A percentile compares a stretch with the other conserved stretches of the same genome.
Evolutionary conservation across 2,113 vertebrate genomes (phyloP).

Genomic region (Illadopsis cleaveri): DNA sequence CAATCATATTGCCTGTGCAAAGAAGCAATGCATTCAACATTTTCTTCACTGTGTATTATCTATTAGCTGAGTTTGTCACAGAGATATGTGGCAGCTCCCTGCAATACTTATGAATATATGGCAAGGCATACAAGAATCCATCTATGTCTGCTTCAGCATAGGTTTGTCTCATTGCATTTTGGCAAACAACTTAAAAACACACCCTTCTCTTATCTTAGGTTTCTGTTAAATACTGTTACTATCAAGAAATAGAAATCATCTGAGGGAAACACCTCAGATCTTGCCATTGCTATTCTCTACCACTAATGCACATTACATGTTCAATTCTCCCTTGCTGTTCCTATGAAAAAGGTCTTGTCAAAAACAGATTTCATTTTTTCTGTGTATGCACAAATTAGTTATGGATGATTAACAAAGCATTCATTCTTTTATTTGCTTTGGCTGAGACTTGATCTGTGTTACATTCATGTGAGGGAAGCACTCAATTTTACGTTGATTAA

Average conservation of each 20-base stretch:
- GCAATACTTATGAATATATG: background rate
- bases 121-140: background rate
- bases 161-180: background rate
- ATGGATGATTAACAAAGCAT: conserved; percentile 80
- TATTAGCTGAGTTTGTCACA: conserved; percentile 31
- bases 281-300: background rate
- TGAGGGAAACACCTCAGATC: background rate
- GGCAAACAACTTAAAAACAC: background rate
- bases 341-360: conserved; percentile 72
- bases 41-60: conserved; percentile 30
- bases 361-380: conserved; percentile 70
- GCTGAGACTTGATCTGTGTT: conserved; percentile 71
- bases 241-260: background rate
- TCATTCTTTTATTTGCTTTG: conserved; percentile 80
- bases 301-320: conserved; percentile 35
- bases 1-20: conserved; percentile 27
- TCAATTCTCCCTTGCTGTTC: conserved; percentile 51
- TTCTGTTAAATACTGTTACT: conserved; percentile 13
- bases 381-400: conserved; percentile 76
- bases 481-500: conserved; percentile 68
- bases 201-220: background rate
- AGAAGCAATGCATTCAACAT: conserved; percentile 45
- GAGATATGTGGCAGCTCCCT: conserved; percentile 9
- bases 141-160: background rate
- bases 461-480: conserved; percentile 73